Base-by-base conservation (phyloP, 2,888 invertebrate genomes). In the Chrysopilus asiliformis region DNA sequence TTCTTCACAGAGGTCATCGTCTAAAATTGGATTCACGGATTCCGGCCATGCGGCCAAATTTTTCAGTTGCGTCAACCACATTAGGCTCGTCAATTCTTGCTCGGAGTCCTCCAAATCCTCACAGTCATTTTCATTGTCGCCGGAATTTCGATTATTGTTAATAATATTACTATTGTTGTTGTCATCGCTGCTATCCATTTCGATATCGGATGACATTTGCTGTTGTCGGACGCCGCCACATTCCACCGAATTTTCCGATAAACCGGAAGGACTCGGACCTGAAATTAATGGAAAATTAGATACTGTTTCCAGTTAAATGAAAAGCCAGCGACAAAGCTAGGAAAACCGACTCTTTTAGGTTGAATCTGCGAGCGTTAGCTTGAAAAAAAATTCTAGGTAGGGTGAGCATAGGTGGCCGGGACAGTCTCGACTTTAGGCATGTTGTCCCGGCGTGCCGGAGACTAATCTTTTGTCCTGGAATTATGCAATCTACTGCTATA, bases 51-150 rank as follows among this genome's bases (percentile, higher is more conserved):
- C 49, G 22, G 58, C 44, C 5, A 54, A 52, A 40, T 59, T 60
- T n/a, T 57, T 50, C n/a, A 61, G 36, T 14, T 56, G 53, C 2
- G 53, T 56, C 12, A 62, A 42, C 62, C 62, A 62, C 19, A 52
- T 57, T 7, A 62, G 41, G 40, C 57, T 62, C 2, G 62, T 61
- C 12, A 62, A 42, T 33, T 62, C 62, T 10, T 50, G 48, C 20
- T 59, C 58, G 0, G 51, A 52, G 29, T 55, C 55, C 1, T 35
- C 40, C 14, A 45, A 45, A 9, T 35, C 35, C 4, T 27, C 30
- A 13, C 20, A 16, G 15, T 34, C 27, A 17, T 30, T 31, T 34
- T 29, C 19, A 35, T 30, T 32, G 6, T 34, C 34, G 10, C 8
- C 20, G 22, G 20, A 12, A 20, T 19, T 32, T 14, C 8, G 10